A percentile compares a stretch with the other conserved stretches of the same genome.
Evolutionary conservation across 1,140 invertebrate species (phyloP).

Genomic region (Drosophila pachea): DNA sequence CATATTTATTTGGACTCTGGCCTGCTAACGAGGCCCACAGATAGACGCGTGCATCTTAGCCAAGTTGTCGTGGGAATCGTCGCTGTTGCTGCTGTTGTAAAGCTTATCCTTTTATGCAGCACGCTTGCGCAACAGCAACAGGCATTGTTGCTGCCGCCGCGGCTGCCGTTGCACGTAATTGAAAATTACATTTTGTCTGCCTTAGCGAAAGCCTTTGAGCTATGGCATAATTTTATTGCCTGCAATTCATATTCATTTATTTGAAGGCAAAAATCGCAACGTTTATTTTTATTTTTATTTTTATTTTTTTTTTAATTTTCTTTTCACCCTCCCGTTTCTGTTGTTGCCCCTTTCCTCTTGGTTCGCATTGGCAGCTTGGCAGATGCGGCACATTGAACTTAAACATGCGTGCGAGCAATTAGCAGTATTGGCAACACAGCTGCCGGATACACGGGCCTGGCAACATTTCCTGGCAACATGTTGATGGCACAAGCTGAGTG

Average conservation of each 20-base stretch:
- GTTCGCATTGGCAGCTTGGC: constrained; percentile 4
- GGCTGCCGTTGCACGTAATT: constrained; percentile 52
- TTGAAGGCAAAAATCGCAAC: constrained; percentile 52
- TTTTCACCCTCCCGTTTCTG: background rate
- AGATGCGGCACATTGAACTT: constrained; percentile 59
- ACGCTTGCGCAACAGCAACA: constrained; percentile 57
- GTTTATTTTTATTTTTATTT: constrained; percentile 17
- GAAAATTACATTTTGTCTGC: constrained; percentile 60
- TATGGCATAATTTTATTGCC: constrained; percentile 68
- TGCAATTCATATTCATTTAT: constrained; percentile 72
- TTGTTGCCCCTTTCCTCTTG: background rate
- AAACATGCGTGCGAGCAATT: constrained; percentile 15
- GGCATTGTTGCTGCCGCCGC: constrained; percentile 29
- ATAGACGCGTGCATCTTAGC: constrained; percentile 69
- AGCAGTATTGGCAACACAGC: constrained; percentile 6
- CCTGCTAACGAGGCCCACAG: constrained; percentile 59
- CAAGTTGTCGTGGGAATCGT: constrained; percentile 69
- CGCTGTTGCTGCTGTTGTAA: constrained; percentile 50
- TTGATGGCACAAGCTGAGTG: constrained; percentile 1
- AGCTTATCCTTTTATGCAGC: constrained; percentile 74
- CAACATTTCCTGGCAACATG: constrained; percentile 14
- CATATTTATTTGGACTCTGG: constrained; percentile 72
- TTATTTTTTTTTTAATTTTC: constrained; percentile 7
- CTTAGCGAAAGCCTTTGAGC: constrained; percentile 41
- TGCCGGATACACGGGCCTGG: constrained; percentile 32